Percentiles rank a stretch among this genome's conserved stretches.
Conservation (phyloP, 2,797 vertebrate species). For the Chiroxiphia lanceolata region DNA sequence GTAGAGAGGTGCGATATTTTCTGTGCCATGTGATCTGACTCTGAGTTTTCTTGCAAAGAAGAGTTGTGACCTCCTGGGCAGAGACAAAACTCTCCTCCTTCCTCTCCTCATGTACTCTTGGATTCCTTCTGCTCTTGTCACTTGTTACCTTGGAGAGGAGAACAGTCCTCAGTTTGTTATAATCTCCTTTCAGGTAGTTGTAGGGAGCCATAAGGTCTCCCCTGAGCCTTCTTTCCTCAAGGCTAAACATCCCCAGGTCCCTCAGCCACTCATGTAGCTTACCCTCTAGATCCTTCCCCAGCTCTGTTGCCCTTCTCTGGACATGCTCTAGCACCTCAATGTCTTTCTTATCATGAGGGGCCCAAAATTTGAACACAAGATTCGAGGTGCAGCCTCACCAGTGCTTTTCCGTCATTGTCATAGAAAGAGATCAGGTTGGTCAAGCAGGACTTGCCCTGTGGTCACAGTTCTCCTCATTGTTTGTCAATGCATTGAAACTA, state of each 20-base stretch:
- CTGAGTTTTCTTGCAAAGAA: not conserved
- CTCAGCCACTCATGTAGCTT: not conserved
- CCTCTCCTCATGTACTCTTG: not conserved
- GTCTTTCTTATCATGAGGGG: not conserved
- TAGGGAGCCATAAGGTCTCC: rapidly evolving
- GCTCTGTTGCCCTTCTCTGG: not conserved
- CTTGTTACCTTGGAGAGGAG: not conserved
- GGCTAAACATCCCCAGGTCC: not conserved
- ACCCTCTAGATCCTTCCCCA: not conserved
- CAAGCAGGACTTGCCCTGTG: not conserved
- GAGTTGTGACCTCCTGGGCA: not conserved
- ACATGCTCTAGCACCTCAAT: not conserved
- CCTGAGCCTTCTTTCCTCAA: not conserved
- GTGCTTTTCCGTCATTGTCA: not conserved
- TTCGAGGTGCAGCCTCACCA: rapidly evolving
- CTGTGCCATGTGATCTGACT: not conserved
- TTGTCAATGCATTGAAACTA: not conserved
- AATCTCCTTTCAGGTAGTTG: not conserved
- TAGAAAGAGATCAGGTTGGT: not conserved
- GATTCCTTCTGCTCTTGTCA: not conserved
- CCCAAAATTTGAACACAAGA: not conserved
- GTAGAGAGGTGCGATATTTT: not conserved
- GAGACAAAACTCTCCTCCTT: not conserved
- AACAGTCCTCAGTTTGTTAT: too few relatives aligned
- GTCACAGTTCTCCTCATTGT: not conserved